These are phyloP conservation scores for Platypus cylindrus DNA, from an alignment of 2,888 invertebrate genomes.

Conservation along the genomic window DNA sequence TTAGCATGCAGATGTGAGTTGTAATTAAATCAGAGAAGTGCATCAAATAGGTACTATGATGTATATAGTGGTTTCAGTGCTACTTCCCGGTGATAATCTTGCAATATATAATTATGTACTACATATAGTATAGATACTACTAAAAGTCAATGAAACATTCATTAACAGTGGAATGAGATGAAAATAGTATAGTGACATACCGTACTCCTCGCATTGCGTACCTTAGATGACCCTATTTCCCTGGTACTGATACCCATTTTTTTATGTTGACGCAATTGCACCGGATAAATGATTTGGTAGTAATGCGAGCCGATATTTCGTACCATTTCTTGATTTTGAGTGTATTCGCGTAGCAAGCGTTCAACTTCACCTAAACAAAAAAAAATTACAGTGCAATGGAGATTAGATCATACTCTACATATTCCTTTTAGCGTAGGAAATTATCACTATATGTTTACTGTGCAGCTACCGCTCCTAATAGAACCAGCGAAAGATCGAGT, in stretches of 20 bases:
- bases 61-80: too few relatives aligned
- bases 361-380: constrained; percentile 72
- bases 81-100: too few relatives aligned
- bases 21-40: too few relatives aligned
- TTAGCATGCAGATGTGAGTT: too few relatives aligned
- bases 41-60: too few relatives aligned
- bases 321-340: constrained; percentile 85
- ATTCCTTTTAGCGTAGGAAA: too few relatives aligned
- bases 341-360: constrained; percentile 77
- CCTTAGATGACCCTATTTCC: constrained; percentile 80
- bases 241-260: constrained; percentile 92
- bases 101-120: too few relatives aligned
- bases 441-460: too few relatives aligned
- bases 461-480: constrained; percentile 4
- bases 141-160: too few relatives aligned
- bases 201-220: constrained; percentile 48
- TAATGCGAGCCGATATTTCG: constrained; percentile 82
- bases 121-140: too few relatives aligned
- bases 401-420: not conserved
- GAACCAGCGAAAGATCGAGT: constrained; percentile 4
- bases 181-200: constrained; percentile 40
- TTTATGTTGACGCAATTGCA: constrained; percentile 87
- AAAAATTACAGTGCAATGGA: constrained; percentile 4
- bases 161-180: constrained; percentile 22
- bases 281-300: constrained; percentile 91